Base-by-base conservation (phyloP, 2,888 invertebrate species). In the Boloria selene region DNA sequence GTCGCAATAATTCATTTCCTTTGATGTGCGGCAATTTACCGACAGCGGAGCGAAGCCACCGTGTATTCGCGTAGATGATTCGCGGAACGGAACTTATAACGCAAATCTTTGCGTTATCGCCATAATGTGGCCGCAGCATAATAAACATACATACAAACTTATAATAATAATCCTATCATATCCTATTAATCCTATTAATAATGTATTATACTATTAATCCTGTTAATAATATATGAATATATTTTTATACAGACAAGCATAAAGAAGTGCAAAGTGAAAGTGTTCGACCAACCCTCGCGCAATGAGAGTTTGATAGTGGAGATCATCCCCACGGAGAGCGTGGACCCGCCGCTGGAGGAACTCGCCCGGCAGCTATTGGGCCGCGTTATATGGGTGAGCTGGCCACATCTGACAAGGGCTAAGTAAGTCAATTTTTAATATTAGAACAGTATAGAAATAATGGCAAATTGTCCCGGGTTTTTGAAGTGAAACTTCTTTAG, bases 321-420 rank as follows among this genome's bases (percentile, higher is more conserved):
- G 58, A 88, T 97, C n/a, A 77, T 93, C 6, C 85, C 83, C 0
- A 86, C 89, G 0, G 62, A 72, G 0, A 75, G 86, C 1, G 77
- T 74, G 47, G 81, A 83, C 4, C 85, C 93, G 64, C 83, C 90
- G 72, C 72, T 94, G 69, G 86, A 93, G 49, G 81, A 88, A 4
- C 83, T 95, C 0, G 95, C 96, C 0, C 80, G 89, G 7, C 92
- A 95, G 51, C 83, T 96, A 47, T 82, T 98, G 13, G 97, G 96
- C 0, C 94, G 95, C 80, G 89, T 93, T 53, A 93, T 98, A 2
- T 96, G 95, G 91, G 96, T 97, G 4, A 95, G 95, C 5, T 99
- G 98, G 98, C 99, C 99, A 0, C 97, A 98, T 89, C 93, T 99
- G 62, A 93, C 94, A n/a, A 96, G 97, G 85, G 97, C 97, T 16